Evolutionary conservation across 2,888 invertebrate species (phyloP).

Genomic region (Timema podura): DNA sequence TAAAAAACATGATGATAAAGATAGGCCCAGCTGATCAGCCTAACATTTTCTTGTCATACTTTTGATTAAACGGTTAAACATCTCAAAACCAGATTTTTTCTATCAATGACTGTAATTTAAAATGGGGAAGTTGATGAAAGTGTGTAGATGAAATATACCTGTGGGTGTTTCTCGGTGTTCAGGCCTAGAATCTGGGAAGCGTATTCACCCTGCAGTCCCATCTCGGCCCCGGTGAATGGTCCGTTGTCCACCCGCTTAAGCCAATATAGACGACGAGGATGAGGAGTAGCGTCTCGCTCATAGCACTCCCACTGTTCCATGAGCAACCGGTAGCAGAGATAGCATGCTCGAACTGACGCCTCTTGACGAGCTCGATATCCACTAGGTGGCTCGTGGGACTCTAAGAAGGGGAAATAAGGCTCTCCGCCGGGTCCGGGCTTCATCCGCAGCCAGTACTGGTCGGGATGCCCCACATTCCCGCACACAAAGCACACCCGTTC

Average conservation of each 20-base stretch:
- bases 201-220: conserved; percentile 87
- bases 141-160: conserved; percentile 12
- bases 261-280: conserved; percentile 86
- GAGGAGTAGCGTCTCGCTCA: conserved; percentile 79
- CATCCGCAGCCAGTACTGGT: conserved; percentile 58
- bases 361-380: conserved; percentile 51
- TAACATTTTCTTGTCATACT: no score
- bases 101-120: not conserved
- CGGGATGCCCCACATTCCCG: conserved; percentile 64
- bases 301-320: conserved; percentile 90
- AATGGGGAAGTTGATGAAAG: not conserved
- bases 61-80: no score
- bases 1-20: not conserved
- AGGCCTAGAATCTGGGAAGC: conserved; percentile 83
- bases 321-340: conserved; percentile 80
- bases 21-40: no score
- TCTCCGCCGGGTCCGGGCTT: conserved; percentile 61
- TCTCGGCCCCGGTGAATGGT: conserved; percentile 83
- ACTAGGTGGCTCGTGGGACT: conserved; percentile 79
- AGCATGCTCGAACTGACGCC: conserved; percentile 55
- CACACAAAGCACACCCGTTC: conserved; percentile 60
- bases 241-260: conserved; percentile 88
- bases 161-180: conserved; percentile 51
- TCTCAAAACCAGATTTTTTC: not conserved
- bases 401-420: conserved; percentile 88